phyloP scores from a whole-genome alignment of 2,113 vertebrate species.

The Myxocyprinus asiaticus region DNA sequence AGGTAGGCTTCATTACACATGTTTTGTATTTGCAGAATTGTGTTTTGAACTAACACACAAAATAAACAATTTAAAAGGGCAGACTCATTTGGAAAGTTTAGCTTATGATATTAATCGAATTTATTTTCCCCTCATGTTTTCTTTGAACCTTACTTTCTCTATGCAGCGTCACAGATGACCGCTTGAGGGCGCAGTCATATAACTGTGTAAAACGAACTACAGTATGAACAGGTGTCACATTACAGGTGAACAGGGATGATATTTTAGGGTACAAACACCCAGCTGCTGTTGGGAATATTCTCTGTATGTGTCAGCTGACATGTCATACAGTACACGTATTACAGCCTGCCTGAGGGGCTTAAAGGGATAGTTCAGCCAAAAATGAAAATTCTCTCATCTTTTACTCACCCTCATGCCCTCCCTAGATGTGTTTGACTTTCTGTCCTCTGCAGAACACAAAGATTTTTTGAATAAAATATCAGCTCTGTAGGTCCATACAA shows the following conservation, averaged over 20 bases:
- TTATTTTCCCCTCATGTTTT: background rate
- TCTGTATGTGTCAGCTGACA: background rate
- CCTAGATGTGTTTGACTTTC: too few relatives aligned
- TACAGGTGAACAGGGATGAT: too few relatives aligned
- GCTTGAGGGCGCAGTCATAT: constrained; percentile 61
- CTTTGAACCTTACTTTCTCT: background rate
- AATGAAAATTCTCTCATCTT: too few relatives aligned
- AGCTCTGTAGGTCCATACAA: too few relatives aligned
- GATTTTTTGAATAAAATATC: too few relatives aligned
- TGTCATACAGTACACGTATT: background rate
- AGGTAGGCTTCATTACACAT: background rate
- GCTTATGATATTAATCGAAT: background rate
- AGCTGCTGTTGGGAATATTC: background rate
- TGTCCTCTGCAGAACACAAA: too few relatives aligned
- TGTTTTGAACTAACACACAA: background rate
- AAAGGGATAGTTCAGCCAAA: too few relatives aligned
- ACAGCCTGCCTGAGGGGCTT: too few relatives aligned
- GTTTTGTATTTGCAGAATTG: background rate
- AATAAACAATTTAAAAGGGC: background rate
- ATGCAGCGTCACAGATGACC: constrained; percentile 22
- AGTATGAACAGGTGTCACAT: too few relatives aligned
- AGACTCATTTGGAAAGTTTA: background rate
- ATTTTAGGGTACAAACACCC: too few relatives aligned
- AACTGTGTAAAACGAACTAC: background rate
- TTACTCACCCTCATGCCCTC: too few relatives aligned